phyloP scores from a whole-genome alignment of 1,140 invertebrate species.

The Drosophila melanica region DNA sequence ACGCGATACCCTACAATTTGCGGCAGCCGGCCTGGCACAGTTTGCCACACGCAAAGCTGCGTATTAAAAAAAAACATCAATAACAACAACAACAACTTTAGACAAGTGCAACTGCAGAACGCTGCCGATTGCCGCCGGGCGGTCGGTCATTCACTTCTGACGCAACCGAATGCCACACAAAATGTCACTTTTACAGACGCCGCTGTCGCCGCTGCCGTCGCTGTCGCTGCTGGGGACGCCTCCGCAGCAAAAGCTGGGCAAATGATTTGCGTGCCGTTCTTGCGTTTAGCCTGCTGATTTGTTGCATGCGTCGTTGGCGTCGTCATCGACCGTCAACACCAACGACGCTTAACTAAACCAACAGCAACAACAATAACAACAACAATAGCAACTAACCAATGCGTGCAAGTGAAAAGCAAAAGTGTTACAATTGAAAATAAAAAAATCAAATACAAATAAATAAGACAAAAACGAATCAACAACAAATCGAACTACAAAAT shows the following conservation, averaged over 20 bases:
- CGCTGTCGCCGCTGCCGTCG: conserved; percentile 28
- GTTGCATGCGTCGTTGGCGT: conserved; percentile 74
- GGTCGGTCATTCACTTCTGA: conserved; percentile 50
- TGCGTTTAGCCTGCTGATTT: conserved; percentile 74
- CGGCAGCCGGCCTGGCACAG: conserved; percentile 24
- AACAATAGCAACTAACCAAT: conserved; percentile 46
- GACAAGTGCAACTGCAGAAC: conserved; percentile 59
- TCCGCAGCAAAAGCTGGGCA: conserved; percentile 15
- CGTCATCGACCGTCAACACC: conserved; percentile 45
- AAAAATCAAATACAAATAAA: conserved; percentile 31
- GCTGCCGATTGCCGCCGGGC: conserved; percentile 44
- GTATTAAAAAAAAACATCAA: background rate
- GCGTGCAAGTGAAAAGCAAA: conserved; percentile 71
- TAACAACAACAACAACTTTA: conserved; percentile 26
- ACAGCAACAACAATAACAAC: conserved; percentile 47
- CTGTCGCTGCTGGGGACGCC: conserved; percentile 2
- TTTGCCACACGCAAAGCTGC: conserved; percentile 44
- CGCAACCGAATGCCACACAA: conserved; percentile 23
- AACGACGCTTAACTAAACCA: conserved; percentile 33
- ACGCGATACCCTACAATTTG: conserved; percentile 43
- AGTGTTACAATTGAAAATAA: conserved; percentile 56
- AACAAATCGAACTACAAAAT: conserved; percentile 34
- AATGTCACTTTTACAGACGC: conserved; percentile 68
- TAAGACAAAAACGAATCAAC: conserved; percentile 21
- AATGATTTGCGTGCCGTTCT: conserved; percentile 76